These are phyloP conservation scores for Ladona fulva DNA, from an alignment of 1,140 invertebrate species.

Conservation along the genomic window DNA sequence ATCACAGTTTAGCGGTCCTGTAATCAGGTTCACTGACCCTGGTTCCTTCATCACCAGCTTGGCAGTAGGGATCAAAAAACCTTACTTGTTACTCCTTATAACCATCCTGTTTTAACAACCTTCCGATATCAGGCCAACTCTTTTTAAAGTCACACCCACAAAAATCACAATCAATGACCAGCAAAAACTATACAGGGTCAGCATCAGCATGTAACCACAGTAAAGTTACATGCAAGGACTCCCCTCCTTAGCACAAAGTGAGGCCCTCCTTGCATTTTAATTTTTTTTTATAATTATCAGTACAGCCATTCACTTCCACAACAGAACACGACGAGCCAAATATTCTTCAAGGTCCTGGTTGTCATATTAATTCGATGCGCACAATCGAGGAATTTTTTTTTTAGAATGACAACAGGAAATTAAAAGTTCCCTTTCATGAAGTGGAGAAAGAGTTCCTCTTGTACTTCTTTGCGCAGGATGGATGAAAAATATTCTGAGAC, in stretches of 20 bases:
- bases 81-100: too few species aligned
- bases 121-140: background rate
- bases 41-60: background rate
- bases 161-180: slow-evolving; percentile 7
- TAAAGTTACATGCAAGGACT: background rate
- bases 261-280: background rate
- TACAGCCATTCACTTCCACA: slow-evolving; percentile 8
- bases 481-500: too few species aligned
- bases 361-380: background rate
- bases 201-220: background rate
- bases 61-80: background rate
- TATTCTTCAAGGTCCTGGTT: background rate
- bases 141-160: background rate
- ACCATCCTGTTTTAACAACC: background rate
- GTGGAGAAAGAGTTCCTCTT: too few species aligned
- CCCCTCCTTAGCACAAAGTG: background rate
- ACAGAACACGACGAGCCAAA: background rate
- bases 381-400: background rate
- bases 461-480: too few species aligned
- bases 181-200: slow-evolving; percentile 4
- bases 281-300: background rate
- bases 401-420: background rate
- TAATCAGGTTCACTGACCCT: background rate
- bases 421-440: background rate
- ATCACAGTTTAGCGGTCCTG: background rate